Evolutionary conservation across 2,888 invertebrate species (phyloP).

Genomic region (Cancer borealis): DNA sequence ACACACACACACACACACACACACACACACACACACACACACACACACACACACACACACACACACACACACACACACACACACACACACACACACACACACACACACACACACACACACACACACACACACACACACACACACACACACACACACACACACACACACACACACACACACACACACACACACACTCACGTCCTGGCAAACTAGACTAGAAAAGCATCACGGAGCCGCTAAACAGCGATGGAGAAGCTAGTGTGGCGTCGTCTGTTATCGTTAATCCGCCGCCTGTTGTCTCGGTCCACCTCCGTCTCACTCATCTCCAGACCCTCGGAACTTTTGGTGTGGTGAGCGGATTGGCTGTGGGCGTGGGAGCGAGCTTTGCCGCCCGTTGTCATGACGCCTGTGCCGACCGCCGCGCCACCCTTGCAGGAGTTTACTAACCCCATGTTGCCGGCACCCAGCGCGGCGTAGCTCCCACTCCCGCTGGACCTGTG

Average conservation of each 20-base stretch:
- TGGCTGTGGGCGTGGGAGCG: slow-evolving; percentile 70
- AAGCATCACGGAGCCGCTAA: slow-evolving; percentile 45
- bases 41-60: not conserved
- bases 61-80: slow-evolving; percentile 15
- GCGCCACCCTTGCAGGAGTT: slow-evolving; percentile 58
- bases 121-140: slow-evolving; percentile 24
- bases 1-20: not conserved
- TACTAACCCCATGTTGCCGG: slow-evolving; percentile 47
- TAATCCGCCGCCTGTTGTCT: slow-evolving; percentile 62
- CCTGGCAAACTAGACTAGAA: not conserved
- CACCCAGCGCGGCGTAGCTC: slow-evolving; percentile 64
- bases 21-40: not conserved
- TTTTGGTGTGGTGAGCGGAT: slow-evolving; percentile 70
- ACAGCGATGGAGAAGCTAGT: slow-evolving; percentile 71
- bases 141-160: slow-evolving; percentile 42
- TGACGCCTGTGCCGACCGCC: slow-evolving; percentile 56
- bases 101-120: not conserved
- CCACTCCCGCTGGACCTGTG: slow-evolving; percentile 70
- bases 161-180: slow-evolving; percentile 34
- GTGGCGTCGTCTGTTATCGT: slow-evolving; percentile 58
- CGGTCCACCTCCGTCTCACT: slow-evolving; percentile 74
- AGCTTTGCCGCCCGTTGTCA: slow-evolving; percentile 70
- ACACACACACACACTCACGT: not conserved
- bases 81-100: too few species aligned
- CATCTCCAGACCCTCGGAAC: slow-evolving; percentile 69